phyloP scores from a whole-genome alignment of 2,797 vertebrate species.

The Amphiprion clarkii region DNA sequence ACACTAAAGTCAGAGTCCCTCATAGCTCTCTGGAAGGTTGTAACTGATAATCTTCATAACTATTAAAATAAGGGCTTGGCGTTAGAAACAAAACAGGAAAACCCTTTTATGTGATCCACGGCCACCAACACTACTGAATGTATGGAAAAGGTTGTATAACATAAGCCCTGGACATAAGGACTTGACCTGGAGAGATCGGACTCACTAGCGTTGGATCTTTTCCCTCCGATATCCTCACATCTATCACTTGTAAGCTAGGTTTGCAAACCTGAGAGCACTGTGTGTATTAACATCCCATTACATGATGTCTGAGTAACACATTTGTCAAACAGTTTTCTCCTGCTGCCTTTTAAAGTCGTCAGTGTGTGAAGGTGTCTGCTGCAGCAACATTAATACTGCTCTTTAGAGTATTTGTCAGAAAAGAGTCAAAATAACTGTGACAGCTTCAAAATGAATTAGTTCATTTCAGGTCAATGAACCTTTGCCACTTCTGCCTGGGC shows the following conservation, averaged over 20 bases:
- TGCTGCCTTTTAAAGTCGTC: slow-evolving; percentile 45
- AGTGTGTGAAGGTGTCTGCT: slow-evolving; percentile 39
- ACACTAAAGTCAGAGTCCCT: neutral
- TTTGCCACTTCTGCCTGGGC: slow-evolving; percentile 31
- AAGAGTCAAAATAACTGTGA: slow-evolving; percentile 31
- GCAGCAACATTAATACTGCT: slow-evolving; percentile 20
- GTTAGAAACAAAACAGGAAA: slow-evolving; percentile 2
- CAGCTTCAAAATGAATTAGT: slow-evolving; percentile 56
- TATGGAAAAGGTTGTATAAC: neutral
- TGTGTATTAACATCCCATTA: slow-evolving; percentile 25
- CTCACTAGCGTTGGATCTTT: neutral
- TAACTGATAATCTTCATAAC: neutral
- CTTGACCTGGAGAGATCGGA: neutral
- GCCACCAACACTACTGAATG: neutral
- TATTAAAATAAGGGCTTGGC: neutral
- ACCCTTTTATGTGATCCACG: neutral
- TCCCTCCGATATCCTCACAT: slow-evolving; percentile 1
- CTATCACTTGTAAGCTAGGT: slow-evolving; percentile 24
- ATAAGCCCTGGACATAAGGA: neutral
- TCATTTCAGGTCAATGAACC: slow-evolving; percentile 53
- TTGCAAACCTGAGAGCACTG: slow-evolving; percentile 9
- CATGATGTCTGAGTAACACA: slow-evolving; percentile 31
- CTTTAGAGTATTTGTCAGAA: slow-evolving; percentile 21
- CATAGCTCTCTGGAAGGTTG: neutral
- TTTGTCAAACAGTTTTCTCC: slow-evolving; percentile 39